Conservation (phyloP, 1,140 invertebrate genomes). For the Megathymus violae region DNA sequence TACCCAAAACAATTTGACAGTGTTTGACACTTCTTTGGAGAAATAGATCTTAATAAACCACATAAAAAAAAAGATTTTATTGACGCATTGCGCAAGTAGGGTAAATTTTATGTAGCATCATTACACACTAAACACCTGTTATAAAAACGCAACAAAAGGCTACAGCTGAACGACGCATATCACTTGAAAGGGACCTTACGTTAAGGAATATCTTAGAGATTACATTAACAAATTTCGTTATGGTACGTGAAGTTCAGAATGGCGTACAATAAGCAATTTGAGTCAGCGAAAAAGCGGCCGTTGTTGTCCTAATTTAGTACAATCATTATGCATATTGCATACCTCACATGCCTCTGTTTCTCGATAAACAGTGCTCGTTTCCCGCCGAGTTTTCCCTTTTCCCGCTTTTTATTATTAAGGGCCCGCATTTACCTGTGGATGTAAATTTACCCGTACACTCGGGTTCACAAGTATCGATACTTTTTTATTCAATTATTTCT, state of each 20-base stretch:
- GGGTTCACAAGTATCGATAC: constrained; percentile 39
- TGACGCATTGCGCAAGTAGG: too few species aligned
- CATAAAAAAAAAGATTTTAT: too few species aligned
- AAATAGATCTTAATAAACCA: too few species aligned
- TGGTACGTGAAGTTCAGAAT: constrained; percentile 48
- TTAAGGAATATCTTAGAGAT: constrained; percentile 18
- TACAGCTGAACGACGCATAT: constrained; percentile 9
- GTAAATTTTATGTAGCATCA: too few species aligned
- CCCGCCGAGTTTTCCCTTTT: constrained; percentile 61
- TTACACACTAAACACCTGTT: neutral
- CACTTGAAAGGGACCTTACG: constrained; percentile 1
- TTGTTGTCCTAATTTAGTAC: constrained; percentile 72
- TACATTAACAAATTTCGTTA: constrained; percentile 21
- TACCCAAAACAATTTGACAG: too few species aligned
- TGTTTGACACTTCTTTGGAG: too few species aligned
- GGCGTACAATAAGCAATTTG: constrained; percentile 67
- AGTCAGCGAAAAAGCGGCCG: constrained; percentile 60
- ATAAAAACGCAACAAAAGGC: constrained; percentile 1
- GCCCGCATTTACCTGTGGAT: constrained; percentile 63
- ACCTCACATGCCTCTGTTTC: constrained; percentile 68
- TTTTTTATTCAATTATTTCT: constrained; percentile 29
- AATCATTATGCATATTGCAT: constrained; percentile 75
- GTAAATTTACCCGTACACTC: constrained; percentile 58
- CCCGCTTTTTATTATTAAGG: constrained; percentile 75
- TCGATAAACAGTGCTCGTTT: constrained; percentile 72